These are phyloP conservation scores for Orchesella cincta DNA, from an alignment of 1,140 invertebrate genomes.

Conservation along the genomic window DNA sequence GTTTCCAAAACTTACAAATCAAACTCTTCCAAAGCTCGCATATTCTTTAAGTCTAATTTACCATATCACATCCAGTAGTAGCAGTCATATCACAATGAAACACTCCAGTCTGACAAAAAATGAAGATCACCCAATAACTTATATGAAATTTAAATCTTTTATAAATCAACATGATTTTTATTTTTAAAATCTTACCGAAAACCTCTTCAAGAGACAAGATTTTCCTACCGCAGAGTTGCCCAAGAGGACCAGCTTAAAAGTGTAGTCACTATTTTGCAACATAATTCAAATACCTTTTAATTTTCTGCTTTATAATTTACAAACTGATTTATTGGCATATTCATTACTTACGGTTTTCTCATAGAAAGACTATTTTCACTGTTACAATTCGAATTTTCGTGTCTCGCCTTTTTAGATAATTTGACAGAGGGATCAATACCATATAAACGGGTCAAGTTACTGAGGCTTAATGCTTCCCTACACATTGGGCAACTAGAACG, in stretches of 20 bases:
- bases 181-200: conserved; percentile 38
- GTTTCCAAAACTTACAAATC: no score
- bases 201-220: conserved; percentile 44
- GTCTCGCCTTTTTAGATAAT: neutral
- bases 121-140: no score
- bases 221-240: conserved; percentile 49
- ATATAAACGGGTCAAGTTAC: conserved; percentile 42
- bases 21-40: no score
- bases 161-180: no score
- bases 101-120: neutral
- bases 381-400: neutral
- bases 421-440: conserved; percentile 33
- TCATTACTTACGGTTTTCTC: conserved; percentile 29
- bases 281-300: neutral
- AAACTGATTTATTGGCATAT: neutral
- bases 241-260: conserved; percentile 50
- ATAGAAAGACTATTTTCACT: neutral
- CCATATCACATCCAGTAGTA: conserved; percentile 30
- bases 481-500: conserved; percentile 45
- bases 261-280: conserved; percentile 33
- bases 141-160: no score
- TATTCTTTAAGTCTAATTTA: neutral
- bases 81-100: conserved; percentile 25
- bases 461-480: conserved; percentile 32
- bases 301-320: no score